A percentile compares a stretch with the other conserved stretches of the same genome.
Conservation (phyloP, 2,797 vertebrate species). For the Lithobates sylvaticus region DNA sequence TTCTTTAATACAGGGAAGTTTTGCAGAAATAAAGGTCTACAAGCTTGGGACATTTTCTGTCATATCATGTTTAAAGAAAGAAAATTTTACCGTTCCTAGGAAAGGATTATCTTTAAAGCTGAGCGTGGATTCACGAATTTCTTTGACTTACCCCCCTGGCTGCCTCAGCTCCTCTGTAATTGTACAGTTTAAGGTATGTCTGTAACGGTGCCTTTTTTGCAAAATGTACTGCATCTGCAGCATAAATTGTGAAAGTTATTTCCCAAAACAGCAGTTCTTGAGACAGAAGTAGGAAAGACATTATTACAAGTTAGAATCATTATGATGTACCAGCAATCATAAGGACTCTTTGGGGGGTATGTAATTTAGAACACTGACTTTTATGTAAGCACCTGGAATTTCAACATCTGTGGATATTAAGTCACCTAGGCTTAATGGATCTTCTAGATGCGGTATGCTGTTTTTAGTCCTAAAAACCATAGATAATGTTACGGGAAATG, state of each 20-base stretch:
- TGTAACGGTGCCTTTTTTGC: slow-evolving; percentile 27
- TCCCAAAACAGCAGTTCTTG: slow-evolving; percentile 45
- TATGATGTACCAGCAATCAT: slow-evolving; percentile 31
- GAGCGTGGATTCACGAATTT: slow-evolving; percentile 81
- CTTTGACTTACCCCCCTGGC: slow-evolving; percentile 82
- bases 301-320: slow-evolving; percentile 46
- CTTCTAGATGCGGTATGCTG: slow-evolving; percentile 1
- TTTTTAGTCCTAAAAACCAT: slow-evolving; percentile 8
- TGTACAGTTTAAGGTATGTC: slow-evolving; percentile 77
- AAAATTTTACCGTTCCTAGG: slow-evolving; percentile 84
- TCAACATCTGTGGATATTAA: slow-evolving; percentile 28
- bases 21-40: slow-evolving; percentile 84
- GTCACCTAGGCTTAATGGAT: slow-evolving; percentile 28
- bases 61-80: slow-evolving; percentile 85
- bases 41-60: slow-evolving; percentile 88
- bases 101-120: slow-evolving; percentile 81
- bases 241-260: slow-evolving; percentile 40
- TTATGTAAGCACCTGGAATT: slow-evolving; percentile 43
- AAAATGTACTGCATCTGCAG: slow-evolving; percentile 32
- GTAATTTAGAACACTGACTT: slow-evolving; percentile 36
- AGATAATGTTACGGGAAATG: slow-evolving; percentile 30
- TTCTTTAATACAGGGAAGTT: slow-evolving; percentile 75
- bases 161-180: slow-evolving; percentile 79
- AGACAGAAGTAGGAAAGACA: slow-evolving; percentile 37
- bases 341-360: slow-evolving; percentile 40